A percentile compares a stretch with the other conserved stretches of the same genome.
Evolutionary conservation across 2,113 vertebrate species (phyloP).

Genomic region (Perca schrenkii): DNA sequence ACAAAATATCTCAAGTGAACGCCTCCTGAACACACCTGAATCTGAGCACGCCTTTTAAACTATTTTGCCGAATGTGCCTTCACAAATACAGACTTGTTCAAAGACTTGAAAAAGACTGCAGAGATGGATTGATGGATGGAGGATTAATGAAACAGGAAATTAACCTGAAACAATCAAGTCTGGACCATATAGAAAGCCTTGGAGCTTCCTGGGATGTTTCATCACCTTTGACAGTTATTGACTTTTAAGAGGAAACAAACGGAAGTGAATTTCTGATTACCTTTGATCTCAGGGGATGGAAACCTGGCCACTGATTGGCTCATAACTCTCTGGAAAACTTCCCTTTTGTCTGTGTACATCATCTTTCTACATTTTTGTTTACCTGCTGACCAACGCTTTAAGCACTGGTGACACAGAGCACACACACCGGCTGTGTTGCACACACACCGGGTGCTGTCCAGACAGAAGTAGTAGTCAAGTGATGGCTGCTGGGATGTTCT

Average conservation of each 20-base stretch:
- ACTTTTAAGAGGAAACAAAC: conserved; percentile 25
- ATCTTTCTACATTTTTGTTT: conserved; percentile 23
- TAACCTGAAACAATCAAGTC: not conserved
- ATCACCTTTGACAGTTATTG: not conserved
- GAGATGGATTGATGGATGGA: not conserved
- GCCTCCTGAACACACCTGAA: conserved; percentile 14
- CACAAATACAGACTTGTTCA: conserved; percentile 12
- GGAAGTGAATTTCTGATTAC: conserved; percentile 26
- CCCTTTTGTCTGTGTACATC: conserved; percentile 6
- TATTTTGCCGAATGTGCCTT: conserved; percentile 37
- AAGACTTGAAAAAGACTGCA: conserved; percentile 25
- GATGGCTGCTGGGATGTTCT: conserved; percentile 1
- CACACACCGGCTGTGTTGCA: not conserved
- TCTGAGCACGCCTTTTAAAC: conserved; percentile 20
- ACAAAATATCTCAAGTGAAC: conserved; percentile 18
- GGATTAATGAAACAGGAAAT: conserved; percentile 40
- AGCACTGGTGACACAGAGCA: conserved; percentile 10
- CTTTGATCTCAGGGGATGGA: conserved; percentile 48
- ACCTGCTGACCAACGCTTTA: conserved; percentile 40
- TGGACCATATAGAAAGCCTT: not conserved
- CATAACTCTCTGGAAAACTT: conserved; percentile 12
- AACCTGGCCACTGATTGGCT: conserved; percentile 47
- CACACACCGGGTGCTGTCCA: conserved; percentile 10
- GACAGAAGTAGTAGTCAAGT: conserved; percentile 2
- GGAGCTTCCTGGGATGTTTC: not conserved